Base-by-base conservation (phyloP, 2,888 invertebrate species). In the Folsomia manolachei region DNA sequence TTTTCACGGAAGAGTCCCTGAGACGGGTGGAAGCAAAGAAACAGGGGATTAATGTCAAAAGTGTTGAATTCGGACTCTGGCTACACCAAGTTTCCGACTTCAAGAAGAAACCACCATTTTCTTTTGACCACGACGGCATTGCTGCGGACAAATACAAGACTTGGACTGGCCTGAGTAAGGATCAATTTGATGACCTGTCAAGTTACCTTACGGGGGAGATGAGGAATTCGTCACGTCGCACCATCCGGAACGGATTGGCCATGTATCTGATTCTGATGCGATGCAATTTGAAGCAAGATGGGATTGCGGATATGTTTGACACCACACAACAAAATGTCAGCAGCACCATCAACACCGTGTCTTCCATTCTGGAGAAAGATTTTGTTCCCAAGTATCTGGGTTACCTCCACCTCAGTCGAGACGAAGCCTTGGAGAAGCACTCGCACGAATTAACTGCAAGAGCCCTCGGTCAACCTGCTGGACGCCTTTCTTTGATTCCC, bases 401-500 rank as follows among this genome's bases (percentile, higher is more conserved):
- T 4, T 56, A 56, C 56, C n/a, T 4, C 19, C 56, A 56, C 56
- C 7, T 56, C 56, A 56, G 11, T 4, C 7, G 56, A n/a, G 56
- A 56, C 4, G 56, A 56, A 21, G 56, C 56, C 56, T 19, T 56
- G 4, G 56, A 18, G 18, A 18, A 56, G 21, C 56, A 56, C n/a
- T 18, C 56, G 7, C 7, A 7, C 7, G 7, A 7, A 4, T 4
- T 27, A 7, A 63, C 7, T 18, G 9, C 39, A 63, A 51, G 11
- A 24, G 61, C 62, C 70, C 27, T 24, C 24, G n/a, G 66, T 65
- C 56, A 69, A 56, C 21, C 56, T 7, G 11, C 19, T 18, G 56
- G n/a, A 14, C 56, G 19, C n/a, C 7, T 56, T 27, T 64, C 27
- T 21, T 2, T 19, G 2, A 27, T 27, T 11, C 9, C 19, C 18